A percentile compares a stretch with the other conserved stretches of the same genome.
Evolutionary conservation across 2,797 vertebrate species (phyloP).

Genomic region (Notoglanidium macrostoma): DNA sequence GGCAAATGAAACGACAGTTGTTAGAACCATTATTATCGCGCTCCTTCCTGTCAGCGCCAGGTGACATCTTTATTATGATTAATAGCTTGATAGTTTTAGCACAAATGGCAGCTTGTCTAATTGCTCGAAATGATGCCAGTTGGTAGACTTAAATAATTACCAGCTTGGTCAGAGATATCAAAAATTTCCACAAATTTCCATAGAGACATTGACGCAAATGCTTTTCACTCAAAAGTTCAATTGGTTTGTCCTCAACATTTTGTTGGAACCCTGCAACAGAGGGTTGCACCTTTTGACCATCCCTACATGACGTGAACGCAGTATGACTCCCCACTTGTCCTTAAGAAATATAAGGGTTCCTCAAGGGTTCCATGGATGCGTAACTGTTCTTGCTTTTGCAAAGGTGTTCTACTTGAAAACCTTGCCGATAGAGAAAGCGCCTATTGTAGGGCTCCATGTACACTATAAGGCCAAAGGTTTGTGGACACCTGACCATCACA

Average conservation of each 20-base stretch:
- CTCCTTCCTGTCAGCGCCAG: background rate
- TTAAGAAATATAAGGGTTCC: background rate
- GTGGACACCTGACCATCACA: no score
- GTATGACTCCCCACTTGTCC: background rate
- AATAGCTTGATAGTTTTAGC: slow-evolving; percentile 13
- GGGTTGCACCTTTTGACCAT: background rate
- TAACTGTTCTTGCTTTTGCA: background rate
- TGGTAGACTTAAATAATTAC: background rate
- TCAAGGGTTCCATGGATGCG: background rate
- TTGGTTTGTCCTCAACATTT: background rate
- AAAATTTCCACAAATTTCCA: background rate
- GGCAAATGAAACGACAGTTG: background rate
- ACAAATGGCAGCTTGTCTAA: background rate
- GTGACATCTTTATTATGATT: slow-evolving; percentile 10
- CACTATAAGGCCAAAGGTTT: no score
- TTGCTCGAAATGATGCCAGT: background rate
- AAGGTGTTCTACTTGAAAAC: background rate
- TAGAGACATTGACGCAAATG: background rate
- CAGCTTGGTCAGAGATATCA: background rate
- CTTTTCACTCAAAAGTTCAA: background rate
- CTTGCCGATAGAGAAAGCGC: background rate
- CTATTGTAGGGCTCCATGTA: background rate
- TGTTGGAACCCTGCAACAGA: no score
- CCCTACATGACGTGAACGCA: background rate
- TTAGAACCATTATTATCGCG: background rate